Evolutionary conservation across 2,113 vertebrate genomes (phyloP).

Genomic region (Aythya baeri): DNA sequence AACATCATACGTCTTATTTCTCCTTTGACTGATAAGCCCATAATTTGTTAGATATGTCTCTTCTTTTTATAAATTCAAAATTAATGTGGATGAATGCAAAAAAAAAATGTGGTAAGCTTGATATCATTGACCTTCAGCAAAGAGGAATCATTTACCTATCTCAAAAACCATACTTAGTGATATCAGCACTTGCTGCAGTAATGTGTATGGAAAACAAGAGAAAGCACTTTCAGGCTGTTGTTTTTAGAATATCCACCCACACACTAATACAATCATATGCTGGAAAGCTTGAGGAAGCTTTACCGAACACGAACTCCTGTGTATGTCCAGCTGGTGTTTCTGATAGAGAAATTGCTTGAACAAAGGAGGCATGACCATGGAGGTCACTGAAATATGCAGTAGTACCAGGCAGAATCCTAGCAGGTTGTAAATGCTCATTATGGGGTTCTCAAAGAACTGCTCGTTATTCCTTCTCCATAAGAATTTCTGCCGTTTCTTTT

Average conservation of each 20-base stretch:
- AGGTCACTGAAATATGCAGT: neutral
- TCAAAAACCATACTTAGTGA: neutral
- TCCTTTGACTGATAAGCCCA: neutral
- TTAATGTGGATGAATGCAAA: neutral
- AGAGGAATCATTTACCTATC: neutral
- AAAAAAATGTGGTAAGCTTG: neutral
- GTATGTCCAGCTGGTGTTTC: neutral
- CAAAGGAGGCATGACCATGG: neutral
- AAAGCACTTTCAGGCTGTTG: neutral
- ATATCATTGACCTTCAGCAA: neutral
- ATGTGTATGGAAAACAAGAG: neutral
- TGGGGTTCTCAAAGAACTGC: accelerated
- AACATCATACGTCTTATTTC: neutral
- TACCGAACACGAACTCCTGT: neutral
- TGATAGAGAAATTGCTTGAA: neutral
- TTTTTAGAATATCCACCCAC: neutral
- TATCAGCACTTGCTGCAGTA: neutral
- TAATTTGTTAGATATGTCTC: neutral
- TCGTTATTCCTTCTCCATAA: neutral
- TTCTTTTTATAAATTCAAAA: neutral
- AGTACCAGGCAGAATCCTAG: neutral
- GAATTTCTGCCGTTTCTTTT: neutral
- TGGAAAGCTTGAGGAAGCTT: neutral
- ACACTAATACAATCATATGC: neutral
- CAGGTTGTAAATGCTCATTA: neutral